Evolutionary conservation across 2,888 invertebrate species (phyloP).

Genomic region (Latrodectus elegans): DNA sequence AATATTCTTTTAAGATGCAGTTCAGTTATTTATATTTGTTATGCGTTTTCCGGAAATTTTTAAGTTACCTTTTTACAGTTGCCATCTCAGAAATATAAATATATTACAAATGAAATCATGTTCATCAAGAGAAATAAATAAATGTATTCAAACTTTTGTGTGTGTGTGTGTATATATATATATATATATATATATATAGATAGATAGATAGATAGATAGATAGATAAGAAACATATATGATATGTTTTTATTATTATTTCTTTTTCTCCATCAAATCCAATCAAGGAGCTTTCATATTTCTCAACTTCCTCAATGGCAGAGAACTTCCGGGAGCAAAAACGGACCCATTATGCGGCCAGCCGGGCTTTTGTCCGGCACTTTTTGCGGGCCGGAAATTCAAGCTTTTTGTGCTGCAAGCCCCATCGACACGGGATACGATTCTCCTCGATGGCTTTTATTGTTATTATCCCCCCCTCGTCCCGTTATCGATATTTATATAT

Average conservation of each 20-base stretch:
- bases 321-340: conserved; percentile 43
- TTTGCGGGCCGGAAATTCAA: conserved; percentile 59
- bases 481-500: conserved; percentile 31
- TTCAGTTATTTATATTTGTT: too few species aligned
- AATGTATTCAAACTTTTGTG: too few species aligned
- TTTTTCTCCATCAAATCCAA: conserved; percentile 28
- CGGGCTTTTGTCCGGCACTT: conserved; percentile 65
- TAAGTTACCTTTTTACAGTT: too few species aligned
- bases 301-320: conserved; percentile 35
- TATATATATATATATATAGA: too few species aligned
- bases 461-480: conserved; percentile 24
- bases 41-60: too few species aligned
- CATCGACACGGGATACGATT: conserved; percentile 33
- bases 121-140: too few species aligned
- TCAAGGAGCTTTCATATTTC: conserved; percentile 31
- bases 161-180: too few species aligned
- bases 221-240: too few species aligned
- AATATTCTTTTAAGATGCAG: too few species aligned
- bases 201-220: too few species aligned
- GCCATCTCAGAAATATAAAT: too few species aligned
- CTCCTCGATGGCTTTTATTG: conserved; percentile 21
- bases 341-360: conserved; percentile 40
- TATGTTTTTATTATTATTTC: neutral
- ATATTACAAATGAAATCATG: too few species aligned
- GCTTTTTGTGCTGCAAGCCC: conserved; percentile 52